Evolutionary conservation across 2,888 invertebrate species (phyloP).

Genomic region (Metalampra italica): DNA sequence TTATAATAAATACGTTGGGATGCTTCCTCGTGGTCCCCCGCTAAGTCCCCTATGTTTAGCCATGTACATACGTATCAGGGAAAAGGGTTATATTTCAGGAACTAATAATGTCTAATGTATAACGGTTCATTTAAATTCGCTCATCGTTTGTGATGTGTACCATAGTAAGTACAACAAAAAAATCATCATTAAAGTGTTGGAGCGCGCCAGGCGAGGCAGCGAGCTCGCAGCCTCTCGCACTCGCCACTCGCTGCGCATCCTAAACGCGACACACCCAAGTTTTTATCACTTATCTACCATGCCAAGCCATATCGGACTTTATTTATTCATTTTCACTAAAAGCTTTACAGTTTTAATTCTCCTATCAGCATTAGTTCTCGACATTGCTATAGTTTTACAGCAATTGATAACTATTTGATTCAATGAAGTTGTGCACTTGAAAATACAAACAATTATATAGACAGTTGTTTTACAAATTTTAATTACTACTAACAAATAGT

Average conservation of each 20-base stretch:
- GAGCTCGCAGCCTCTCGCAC: constrained; percentile 51
- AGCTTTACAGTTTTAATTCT: constrained; percentile 39
- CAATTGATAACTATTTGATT: neutral
- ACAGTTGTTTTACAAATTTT: too few species aligned
- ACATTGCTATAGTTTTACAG: constrained; percentile 4
- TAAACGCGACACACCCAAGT: constrained; percentile 67
- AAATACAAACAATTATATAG: too few species aligned
- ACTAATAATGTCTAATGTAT: too few species aligned
- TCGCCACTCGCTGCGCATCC: constrained; percentile 54
- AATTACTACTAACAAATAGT: too few species aligned
- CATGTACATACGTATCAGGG: too few species aligned
- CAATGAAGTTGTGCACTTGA: too few species aligned
- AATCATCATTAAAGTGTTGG: constrained; percentile 73
- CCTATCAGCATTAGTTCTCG: constrained; percentile 29
- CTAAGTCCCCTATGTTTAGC: too few species aligned
- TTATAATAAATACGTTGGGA: too few species aligned
- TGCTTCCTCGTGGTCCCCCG: too few species aligned
- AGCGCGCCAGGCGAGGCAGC: constrained; percentile 49
- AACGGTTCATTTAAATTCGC: constrained; percentile 22
- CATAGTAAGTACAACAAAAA: constrained; percentile 53
- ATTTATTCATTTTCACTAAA: constrained; percentile 59
- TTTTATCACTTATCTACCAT: constrained; percentile 56
- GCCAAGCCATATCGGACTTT: constrained; percentile 65
- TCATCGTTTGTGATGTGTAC: constrained; percentile 32
- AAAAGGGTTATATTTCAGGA: too few species aligned